Conservation (phyloP, 2,888 invertebrate genomes). For the Caenorhabditis sp. region DNA sequence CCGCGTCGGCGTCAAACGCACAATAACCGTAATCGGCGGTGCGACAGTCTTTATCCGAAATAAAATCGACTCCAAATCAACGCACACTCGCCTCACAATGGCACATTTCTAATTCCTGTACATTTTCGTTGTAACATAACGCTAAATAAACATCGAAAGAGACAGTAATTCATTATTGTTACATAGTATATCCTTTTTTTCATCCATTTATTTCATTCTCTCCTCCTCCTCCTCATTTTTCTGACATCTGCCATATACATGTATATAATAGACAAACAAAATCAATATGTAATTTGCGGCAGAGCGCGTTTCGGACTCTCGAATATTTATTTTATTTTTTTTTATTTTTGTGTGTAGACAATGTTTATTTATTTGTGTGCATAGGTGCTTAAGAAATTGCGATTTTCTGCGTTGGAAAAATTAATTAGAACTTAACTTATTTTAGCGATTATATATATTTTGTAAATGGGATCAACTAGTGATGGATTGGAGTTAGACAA, state of each 20-base stretch:
- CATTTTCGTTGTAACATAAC: not conserved
- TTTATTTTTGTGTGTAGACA: not conserved
- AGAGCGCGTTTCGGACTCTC: not conserved
- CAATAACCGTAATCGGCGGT: conserved; percentile 12
- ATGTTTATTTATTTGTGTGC: not conserved
- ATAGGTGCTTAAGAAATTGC: not conserved
- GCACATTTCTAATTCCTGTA: not conserved
- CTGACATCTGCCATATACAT: not conserved
- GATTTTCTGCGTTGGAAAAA: not conserved
- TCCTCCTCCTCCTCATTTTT: not conserved
- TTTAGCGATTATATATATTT: too few relatives aligned
- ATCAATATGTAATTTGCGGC: not conserved
- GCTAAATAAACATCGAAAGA: not conserved
- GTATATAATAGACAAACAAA: not conserved
- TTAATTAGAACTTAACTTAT: too few relatives aligned
- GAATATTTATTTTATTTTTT: not conserved
- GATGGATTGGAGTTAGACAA: conserved; percentile 43
- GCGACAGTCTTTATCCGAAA: conserved; percentile 15
- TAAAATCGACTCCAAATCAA: conserved; percentile 1
- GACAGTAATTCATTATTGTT: not conserved
- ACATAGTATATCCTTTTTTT: not conserved
- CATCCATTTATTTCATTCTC: not conserved
- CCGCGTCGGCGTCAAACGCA: conserved; percentile 25
- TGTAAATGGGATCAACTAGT: not conserved
- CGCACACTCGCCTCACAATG: not conserved